These are phyloP conservation scores for Poecilobothrus nobilitatus DNA, from an alignment of 2,888 invertebrate genomes.

Conservation along the genomic window DNA sequence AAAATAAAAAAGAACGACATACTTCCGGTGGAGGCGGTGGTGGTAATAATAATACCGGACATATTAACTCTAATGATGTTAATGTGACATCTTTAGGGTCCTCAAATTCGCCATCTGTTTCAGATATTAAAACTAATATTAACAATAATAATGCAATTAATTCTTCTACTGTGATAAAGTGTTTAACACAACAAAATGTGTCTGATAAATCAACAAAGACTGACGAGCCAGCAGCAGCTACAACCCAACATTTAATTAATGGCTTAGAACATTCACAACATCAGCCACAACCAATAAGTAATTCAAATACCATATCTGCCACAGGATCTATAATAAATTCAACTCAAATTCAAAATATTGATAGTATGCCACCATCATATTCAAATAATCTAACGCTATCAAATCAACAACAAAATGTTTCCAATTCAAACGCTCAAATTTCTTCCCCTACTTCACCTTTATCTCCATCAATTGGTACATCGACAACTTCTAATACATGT, in stretches of 20 bases:
- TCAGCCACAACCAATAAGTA: slow-evolving; percentile 21
- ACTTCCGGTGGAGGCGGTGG: slow-evolving; percentile 1
- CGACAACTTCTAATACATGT: slow-evolving; percentile 24
- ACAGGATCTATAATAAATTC: slow-evolving; percentile 20
- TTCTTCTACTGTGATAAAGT: slow-evolving; percentile 45
- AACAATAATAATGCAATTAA: slow-evolving; percentile 38
- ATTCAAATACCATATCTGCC: slow-evolving; percentile 19
- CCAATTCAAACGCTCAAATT: slow-evolving; percentile 21
- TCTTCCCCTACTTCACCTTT: slow-evolving; percentile 14
- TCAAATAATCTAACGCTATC: slow-evolving; percentile 2
- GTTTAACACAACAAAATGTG: slow-evolving; percentile 43
- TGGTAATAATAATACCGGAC: background rate
- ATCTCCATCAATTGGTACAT: slow-evolving; percentile 41
- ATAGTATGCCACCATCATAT: background rate
- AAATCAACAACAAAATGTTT: slow-evolving; percentile 12
- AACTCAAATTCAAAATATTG: slow-evolving; percentile 13
- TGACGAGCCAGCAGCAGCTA: slow-evolving; percentile 39
- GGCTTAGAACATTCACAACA: slow-evolving; percentile 19
- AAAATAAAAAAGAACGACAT: slow-evolving; percentile 20
- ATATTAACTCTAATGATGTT: background rate
- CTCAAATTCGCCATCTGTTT: slow-evolving; percentile 26
- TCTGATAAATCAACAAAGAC: slow-evolving; percentile 66
- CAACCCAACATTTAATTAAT: slow-evolving; percentile 9
- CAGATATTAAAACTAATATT: slow-evolving; percentile 25
- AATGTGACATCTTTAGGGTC: slow-evolving; percentile 20